Conservation (phyloP, 2,797 vertebrate species). For the Vireo griseus region DNA sequence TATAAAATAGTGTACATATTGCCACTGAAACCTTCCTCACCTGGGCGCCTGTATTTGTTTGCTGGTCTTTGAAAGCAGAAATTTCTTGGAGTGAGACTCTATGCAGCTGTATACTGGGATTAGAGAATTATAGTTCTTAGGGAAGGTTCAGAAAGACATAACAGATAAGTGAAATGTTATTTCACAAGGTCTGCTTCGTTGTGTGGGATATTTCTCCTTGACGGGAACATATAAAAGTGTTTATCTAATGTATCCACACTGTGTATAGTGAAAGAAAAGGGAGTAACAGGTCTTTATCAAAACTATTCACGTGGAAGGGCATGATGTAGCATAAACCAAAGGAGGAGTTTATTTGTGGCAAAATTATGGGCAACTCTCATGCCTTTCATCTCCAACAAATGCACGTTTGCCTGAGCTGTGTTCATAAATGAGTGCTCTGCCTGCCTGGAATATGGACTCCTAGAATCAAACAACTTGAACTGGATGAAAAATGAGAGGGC, state of each 20-base stretch:
- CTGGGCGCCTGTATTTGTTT: not conserved
- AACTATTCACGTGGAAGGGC: conserved; percentile 36
- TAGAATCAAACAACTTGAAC: conserved; percentile 49
- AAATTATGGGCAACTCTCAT: conserved; percentile 28
- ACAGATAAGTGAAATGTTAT: conserved; percentile 57
- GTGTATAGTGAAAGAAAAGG: conserved; percentile 59
- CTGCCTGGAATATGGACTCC: not conserved
- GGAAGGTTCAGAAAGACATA: conserved; percentile 35
- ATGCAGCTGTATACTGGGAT: not conserved
- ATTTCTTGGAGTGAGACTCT: not conserved
- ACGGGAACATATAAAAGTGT: conserved; percentile 49
- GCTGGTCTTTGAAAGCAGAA: not conserved
- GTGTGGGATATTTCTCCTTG: conserved; percentile 61
- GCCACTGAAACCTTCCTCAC: not conserved
- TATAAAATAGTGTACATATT: not conserved
- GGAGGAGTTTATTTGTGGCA: conserved; percentile 53
- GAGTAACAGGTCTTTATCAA: conserved; percentile 61
- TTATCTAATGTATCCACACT: conserved; percentile 57
- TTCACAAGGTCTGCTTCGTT: conserved; percentile 33
- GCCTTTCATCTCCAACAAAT: conserved; percentile 42
- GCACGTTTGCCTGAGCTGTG: not conserved
- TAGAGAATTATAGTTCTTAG: not conserved
- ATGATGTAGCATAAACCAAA: conserved; percentile 25
- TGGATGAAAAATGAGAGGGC: conserved; percentile 27
- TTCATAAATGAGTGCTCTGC: not conserved